phyloP scores from a whole-genome alignment of 2,797 vertebrate species.

The Pseudomugil tenellus region DNA sequence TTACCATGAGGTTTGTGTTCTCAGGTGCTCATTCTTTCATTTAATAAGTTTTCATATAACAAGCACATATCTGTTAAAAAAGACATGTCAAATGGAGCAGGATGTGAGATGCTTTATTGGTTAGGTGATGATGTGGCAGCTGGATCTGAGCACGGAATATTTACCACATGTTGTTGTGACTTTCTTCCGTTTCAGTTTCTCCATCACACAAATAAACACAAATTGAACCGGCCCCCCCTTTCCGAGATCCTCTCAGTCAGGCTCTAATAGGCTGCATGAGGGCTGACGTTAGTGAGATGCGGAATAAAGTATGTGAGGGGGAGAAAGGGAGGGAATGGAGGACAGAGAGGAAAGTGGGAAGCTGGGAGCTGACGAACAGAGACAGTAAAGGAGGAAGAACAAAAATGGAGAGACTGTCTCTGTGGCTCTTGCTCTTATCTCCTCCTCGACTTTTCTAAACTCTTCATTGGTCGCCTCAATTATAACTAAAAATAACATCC shows the following conservation, averaged over 20 bases:
- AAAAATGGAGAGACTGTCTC: constrained; percentile 51
- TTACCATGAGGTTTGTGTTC: neutral
- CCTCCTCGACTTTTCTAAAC: constrained; percentile 37
- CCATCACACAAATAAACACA: constrained; percentile 45
- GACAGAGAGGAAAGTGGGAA: constrained; percentile 13
- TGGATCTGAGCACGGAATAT: constrained; percentile 36
- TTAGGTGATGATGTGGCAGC: constrained; percentile 32
- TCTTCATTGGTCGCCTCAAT: constrained; percentile 35
- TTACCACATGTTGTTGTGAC: constrained; percentile 9
- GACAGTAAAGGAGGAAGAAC: constrained; percentile 46
- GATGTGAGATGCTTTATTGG: constrained; percentile 65
- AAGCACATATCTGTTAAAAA: constrained; percentile 21
- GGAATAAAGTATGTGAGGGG: constrained; percentile 49
- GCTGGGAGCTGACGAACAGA: constrained; percentile 38
- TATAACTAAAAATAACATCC: constrained; percentile 41
- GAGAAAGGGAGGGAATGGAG: constrained; percentile 49
- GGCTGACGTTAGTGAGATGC: constrained; percentile 55
- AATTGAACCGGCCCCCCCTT: constrained; percentile 19
- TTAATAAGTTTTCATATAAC: neutral
- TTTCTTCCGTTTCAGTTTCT: constrained; percentile 21
- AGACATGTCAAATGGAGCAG: constrained; percentile 32
- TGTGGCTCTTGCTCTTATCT: constrained; percentile 14
- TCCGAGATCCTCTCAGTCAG: constrained; percentile 9
- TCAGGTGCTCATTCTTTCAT: neutral
- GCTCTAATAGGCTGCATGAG: constrained; percentile 31